Evolutionary conservation across 2,113 vertebrate species (phyloP).

Genomic region (Alectura lathami): DNA sequence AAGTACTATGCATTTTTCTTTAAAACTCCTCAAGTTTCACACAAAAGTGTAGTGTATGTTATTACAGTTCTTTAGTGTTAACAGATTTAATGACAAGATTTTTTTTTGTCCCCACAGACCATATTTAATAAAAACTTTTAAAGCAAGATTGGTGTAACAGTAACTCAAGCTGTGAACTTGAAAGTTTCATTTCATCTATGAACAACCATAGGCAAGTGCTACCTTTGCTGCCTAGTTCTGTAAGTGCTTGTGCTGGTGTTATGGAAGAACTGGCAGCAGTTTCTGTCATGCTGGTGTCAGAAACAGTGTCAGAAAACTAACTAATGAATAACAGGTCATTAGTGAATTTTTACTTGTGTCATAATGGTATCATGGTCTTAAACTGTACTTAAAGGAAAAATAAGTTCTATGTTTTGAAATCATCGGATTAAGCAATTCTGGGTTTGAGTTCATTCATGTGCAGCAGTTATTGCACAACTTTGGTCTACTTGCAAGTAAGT

Average conservation of each 20-base stretch:
- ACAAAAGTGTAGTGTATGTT: background rate
- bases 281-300: background rate
- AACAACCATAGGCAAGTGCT: background rate
- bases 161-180: background rate
- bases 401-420: conserved; percentile 58
- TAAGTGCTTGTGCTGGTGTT: background rate
- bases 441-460: conserved; percentile 23
- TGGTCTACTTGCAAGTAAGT: conserved; percentile 26
- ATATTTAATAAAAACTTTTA: background rate
- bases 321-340: background rate
- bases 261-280: background rate
- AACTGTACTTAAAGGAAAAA: conserved; percentile 9
- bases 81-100: background rate
- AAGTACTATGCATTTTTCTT: background rate
- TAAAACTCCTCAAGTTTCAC: background rate
- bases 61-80: background rate
- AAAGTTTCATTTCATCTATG: conserved; percentile 9
- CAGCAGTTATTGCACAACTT: conserved; percentile 43
- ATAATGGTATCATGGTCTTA: background rate
- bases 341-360: conserved; percentile 32
- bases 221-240: background rate
- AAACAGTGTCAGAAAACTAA: background rate
- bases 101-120: background rate
- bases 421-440: conserved; percentile 49
- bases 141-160: background rate